Conservation (phyloP, 2,888 invertebrate species). For the Nowickia ferox region DNA sequence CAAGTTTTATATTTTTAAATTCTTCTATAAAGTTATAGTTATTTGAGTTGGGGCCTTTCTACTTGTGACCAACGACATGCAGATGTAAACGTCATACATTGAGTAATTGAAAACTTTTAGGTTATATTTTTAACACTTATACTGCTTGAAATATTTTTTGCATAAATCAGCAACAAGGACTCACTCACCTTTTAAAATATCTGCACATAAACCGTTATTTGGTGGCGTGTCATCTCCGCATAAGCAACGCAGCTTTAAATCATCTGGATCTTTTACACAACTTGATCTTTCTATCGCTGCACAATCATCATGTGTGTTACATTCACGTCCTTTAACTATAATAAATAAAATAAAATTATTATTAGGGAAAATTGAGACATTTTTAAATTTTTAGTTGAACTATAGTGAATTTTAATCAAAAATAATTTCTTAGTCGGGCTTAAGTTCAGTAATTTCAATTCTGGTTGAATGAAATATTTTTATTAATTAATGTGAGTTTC, state of each 20-base stretch:
- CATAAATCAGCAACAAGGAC: slow-evolving; percentile 5
- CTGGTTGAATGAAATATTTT: too few species aligned
- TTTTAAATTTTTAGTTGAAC: too few species aligned
- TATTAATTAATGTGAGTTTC: too few species aligned
- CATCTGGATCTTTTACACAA: slow-evolving; percentile 87
- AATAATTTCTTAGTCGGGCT: too few species aligned
- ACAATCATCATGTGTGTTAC: slow-evolving; percentile 86
- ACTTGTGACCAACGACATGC: too few species aligned
- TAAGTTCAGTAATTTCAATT: too few species aligned
- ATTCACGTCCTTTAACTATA: slow-evolving; percentile 85
- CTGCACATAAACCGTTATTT: slow-evolving; percentile 87
- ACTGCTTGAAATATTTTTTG: not conserved
- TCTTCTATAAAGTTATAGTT: too few species aligned
- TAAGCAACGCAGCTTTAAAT: slow-evolving; percentile 86
- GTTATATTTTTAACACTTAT: slow-evolving; percentile 17
- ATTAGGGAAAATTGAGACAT: not conserved
- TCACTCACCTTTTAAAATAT: slow-evolving; percentile 88
- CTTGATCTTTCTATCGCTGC: slow-evolving; percentile 87
- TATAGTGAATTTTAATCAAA: too few species aligned
- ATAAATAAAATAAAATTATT: not conserved
- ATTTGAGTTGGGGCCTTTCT: too few species aligned
- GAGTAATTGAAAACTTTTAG: not conserved
- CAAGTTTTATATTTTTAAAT: too few species aligned
- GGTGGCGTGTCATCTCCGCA: slow-evolving; percentile 89
- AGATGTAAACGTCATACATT: not conserved